Conservation (phyloP, 2,797 vertebrate species). For the Bradypodion pumilum region DNA sequence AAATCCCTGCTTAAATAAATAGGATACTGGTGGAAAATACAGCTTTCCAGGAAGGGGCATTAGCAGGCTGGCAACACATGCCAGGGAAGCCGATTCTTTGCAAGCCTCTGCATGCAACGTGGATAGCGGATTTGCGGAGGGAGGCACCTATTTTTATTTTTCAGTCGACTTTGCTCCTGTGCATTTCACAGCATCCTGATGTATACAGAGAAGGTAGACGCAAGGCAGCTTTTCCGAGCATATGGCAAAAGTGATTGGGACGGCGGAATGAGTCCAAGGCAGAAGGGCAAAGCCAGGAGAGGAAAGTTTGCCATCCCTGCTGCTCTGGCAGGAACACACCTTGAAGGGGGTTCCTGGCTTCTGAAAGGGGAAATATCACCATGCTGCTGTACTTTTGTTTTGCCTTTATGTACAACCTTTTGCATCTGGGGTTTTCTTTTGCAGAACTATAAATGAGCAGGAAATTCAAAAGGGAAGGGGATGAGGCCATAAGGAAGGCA, state of each 20-base stretch:
- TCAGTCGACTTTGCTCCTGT: neutral
- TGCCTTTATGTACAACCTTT: neutral
- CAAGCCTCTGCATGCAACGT: neutral
- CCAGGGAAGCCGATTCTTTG: neutral
- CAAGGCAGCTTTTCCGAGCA: neutral
- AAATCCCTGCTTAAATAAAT: too few relatives aligned
- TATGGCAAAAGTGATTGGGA: rapidly evolving
- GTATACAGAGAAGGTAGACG: too few relatives aligned
- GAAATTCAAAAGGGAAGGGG: conserved; percentile 11
- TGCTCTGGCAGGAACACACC: neutral
- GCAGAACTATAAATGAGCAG: neutral
- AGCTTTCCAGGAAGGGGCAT: too few relatives aligned
- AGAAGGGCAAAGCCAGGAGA: too few relatives aligned
- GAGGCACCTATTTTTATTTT: neutral
- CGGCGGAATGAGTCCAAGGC: too few relatives aligned
- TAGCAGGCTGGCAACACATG: too few relatives aligned
- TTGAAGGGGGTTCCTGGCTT: neutral
- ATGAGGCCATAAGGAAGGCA: neutral
- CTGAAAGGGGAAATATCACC: neutral
- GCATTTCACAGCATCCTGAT: neutral
- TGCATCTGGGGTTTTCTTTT: neutral
- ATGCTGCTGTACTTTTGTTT: neutral
- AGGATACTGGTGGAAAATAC: too few relatives aligned
- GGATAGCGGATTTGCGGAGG: too few relatives aligned
- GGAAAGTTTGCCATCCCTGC: neutral